phyloP scores from a whole-genome alignment of 2,888 invertebrate species.

The Metalampra italica region DNA sequence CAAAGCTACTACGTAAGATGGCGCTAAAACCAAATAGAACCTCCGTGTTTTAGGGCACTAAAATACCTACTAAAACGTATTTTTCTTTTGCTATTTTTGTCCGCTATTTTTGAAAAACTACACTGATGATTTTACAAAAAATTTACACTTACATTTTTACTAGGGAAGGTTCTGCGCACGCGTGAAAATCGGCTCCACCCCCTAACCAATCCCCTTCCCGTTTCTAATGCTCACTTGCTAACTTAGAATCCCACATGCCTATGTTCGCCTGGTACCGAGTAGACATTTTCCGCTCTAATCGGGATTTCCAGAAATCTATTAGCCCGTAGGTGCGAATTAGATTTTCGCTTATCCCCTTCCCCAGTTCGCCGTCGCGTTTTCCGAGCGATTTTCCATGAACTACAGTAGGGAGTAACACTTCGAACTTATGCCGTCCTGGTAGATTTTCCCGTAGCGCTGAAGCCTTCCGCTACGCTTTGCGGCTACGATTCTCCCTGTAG shows the following conservation, averaged over 20 bases:
- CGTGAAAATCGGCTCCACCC: slow-evolving; percentile 42
- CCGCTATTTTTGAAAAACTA: no score
- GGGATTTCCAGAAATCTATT: slow-evolving; percentile 70
- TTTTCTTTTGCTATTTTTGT: no score
- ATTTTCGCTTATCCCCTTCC: slow-evolving; percentile 46
- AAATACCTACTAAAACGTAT: no score
- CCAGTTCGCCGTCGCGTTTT: slow-evolving; percentile 16
- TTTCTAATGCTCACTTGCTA: slow-evolving; percentile 36
- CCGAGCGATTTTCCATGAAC: slow-evolving; percentile 22
- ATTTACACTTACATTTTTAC: no score
- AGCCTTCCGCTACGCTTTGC: slow-evolving; percentile 33
- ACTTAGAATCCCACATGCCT: slow-evolving; percentile 15
- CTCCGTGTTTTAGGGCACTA: no score
- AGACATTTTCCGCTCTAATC: slow-evolving; percentile 79
- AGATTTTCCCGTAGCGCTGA: slow-evolving; percentile 38
- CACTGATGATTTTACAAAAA: no score
- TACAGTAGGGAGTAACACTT: not conserved
- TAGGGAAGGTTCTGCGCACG: slow-evolving; percentile 28
- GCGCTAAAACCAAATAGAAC: not conserved
- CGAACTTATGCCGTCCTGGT: slow-evolving; percentile 43
- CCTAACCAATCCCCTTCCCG: slow-evolving; percentile 32
- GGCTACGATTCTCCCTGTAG: slow-evolving; percentile 4
- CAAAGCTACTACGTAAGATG: not conserved
- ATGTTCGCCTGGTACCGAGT: slow-evolving; percentile 62
- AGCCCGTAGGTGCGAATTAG: slow-evolving; percentile 55